phyloP scores from a whole-genome alignment of 2,113 vertebrate genomes.

The Notarius quadriscutis region DNA sequence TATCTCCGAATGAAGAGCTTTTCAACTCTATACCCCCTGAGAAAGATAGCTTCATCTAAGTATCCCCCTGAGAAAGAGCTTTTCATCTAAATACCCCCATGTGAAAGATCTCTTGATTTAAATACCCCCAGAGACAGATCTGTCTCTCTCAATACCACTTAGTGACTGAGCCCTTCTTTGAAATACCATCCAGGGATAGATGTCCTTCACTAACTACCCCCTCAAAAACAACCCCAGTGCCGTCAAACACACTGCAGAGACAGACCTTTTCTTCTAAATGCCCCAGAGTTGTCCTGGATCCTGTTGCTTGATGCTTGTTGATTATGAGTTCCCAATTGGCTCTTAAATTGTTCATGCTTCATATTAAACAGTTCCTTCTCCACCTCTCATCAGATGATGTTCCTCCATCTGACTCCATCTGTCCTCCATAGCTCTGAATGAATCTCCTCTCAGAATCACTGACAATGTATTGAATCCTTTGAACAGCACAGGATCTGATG shows the following conservation, averaged over 20 bases:
- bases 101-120: background rate
- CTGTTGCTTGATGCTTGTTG: background rate
- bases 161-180: background rate
- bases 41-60: background rate
- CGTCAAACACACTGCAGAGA: background rate
- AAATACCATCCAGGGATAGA: background rate
- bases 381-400: conserved; percentile 37
- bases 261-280: background rate
- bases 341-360: conserved; percentile 22
- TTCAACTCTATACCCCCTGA: background rate
- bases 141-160: background rate
- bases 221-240: background rate
- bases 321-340: conserved; percentile 9
- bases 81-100: background rate
- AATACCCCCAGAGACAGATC: background rate
- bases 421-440: background rate
- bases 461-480: conserved; percentile 23
- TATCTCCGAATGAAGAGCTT: background rate
- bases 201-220: background rate
- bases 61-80: background rate
- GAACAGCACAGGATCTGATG: conserved; percentile 16
- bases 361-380: conserved; percentile 27
- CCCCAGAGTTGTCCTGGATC: conserved; percentile 3
- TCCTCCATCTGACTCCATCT: conserved; percentile 30
- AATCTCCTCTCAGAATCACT: conserved; percentile 12